Evolutionary conservation across 2,888 invertebrate genomes (phyloP), one percentile per base, ranked within the genome.

Genomic region (Thereva unica): DNA sequence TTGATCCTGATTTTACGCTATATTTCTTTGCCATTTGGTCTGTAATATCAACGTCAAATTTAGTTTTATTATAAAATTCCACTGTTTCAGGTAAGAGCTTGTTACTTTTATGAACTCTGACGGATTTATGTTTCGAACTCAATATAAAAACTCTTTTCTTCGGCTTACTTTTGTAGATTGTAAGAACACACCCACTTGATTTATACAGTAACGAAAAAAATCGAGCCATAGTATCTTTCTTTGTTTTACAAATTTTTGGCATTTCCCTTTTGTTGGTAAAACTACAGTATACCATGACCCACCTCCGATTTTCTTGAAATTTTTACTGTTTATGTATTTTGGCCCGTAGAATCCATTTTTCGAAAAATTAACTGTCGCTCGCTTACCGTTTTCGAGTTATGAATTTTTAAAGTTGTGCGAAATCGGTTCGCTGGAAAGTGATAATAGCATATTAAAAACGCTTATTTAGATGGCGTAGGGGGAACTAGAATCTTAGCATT

Each of bases 21-120:
- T 63, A 42, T 50, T 63, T 41, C 5, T 49, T 40, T 52, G 68
- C 45, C 68, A 70, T 70, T 68, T 70, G 68, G 44, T 71, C 68
- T 6, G 67, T 59, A 38, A 67, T 64, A 49, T 69, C 69, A 6
- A 55, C 69, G 64, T 41, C 23, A 41, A 40, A 4, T 7, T 10
- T 34, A 7, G 35, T 65, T 44, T 65, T 49, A 12, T 50, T 65
- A 38, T 65, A 65, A 54, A 65, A 54, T 42, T 64, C 37, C 35
- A 59, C 47, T 41, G 59, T 54, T 10, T 65, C 65, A 7, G 64
- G 65, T 65, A 68, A 64, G 49, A 68, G 55, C 59, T 65, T 59
- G 61, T 54, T 49, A 65, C 40, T 66, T 54, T 49, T 49, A 54
- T 61, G 10, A 68, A 64, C 52, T 54, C 55, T 63, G 4, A 55